Percentiles rank a stretch among this genome's conserved stretches.
Evolutionary conservation across 2,797 vertebrate genomes (phyloP).

Genomic region (Pantherophis alleghaniensis): DNA sequence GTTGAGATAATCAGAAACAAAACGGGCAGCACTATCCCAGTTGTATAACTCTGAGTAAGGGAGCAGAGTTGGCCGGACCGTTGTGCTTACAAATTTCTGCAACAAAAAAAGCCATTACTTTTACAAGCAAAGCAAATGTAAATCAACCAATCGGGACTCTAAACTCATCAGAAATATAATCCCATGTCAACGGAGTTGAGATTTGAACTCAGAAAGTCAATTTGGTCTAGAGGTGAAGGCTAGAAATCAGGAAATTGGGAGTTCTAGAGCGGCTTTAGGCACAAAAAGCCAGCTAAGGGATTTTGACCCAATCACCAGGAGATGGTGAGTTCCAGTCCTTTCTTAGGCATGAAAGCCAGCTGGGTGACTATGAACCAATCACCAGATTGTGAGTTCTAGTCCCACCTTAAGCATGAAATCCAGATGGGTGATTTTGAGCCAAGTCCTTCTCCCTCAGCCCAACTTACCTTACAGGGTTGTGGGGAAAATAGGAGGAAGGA

Average conservation of each 20-base stretch:
- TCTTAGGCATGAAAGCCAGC: not conserved
- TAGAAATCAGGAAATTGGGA: not conserved
- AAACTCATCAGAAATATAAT: not conserved
- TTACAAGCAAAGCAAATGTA: not conserved
- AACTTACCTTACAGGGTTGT: not conserved
- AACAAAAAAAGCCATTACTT: not conserved
- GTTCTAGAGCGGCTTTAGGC: not conserved
- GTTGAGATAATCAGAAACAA: conserved; percentile 80
- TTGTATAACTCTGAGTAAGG: conserved; percentile 73
- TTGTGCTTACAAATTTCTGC: conserved; percentile 91
- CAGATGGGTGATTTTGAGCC: not conserved
- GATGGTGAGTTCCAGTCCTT: not conserved
- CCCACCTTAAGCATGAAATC: not conserved
- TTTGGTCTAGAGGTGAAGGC: not conserved
- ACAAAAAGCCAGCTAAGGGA: not conserved
- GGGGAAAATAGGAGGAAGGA: not conserved
- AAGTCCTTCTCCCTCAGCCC: not conserved
- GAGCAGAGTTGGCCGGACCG: conserved; percentile 75
- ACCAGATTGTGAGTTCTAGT: not conserved
- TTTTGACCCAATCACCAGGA: not conserved
- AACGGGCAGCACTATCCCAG: conserved; percentile 84
- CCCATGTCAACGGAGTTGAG: not conserved
- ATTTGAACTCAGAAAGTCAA: not conserved
- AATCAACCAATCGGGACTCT: not conserved
- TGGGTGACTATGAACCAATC: not conserved